Conservation (phyloP, 2,888 invertebrate genomes). For the Liodrosophila aerea region DNA sequence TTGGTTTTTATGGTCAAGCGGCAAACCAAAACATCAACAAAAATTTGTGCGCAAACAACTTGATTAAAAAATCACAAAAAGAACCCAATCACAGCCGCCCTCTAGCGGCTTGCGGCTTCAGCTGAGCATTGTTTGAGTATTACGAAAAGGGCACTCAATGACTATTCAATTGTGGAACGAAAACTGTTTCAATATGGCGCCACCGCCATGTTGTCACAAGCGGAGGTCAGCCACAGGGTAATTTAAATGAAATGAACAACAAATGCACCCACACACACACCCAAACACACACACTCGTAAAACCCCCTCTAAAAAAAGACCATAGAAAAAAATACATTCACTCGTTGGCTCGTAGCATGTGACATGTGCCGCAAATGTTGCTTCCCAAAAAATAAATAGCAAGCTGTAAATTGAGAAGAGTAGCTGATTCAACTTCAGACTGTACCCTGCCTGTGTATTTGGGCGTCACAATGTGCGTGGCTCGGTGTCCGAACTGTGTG, state of each 20-base stretch:
- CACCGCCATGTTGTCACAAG: slow-evolving; percentile 64
- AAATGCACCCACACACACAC: slow-evolving; percentile 61
- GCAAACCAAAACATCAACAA: slow-evolving; percentile 42
- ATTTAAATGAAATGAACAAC: slow-evolving; percentile 76
- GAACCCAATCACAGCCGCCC: slow-evolving; percentile 18
- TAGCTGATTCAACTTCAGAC: slow-evolving; percentile 44
- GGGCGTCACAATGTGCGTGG: slow-evolving; percentile 3
- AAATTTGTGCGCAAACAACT: slow-evolving; percentile 67
- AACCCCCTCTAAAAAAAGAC: slow-evolving; percentile 4
- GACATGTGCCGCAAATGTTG: slow-evolving; percentile 73
- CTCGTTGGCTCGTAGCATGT: slow-evolving; percentile 30
- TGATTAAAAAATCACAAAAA: slow-evolving; percentile 76
- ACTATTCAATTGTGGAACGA: slow-evolving; percentile 60
- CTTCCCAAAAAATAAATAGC: slow-evolving; percentile 65
- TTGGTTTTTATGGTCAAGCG: slow-evolving; percentile 41
- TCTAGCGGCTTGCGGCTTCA: slow-evolving; percentile 3
- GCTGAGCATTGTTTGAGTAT: slow-evolving; percentile 35
- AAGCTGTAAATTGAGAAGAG: slow-evolving; percentile 66
- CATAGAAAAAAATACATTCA: slow-evolving; percentile 20
- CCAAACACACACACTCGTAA: slow-evolving; percentile 38
- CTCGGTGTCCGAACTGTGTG: slow-evolving; percentile 13
- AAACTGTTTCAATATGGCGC: slow-evolving; percentile 68
- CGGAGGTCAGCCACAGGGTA: slow-evolving; percentile 75
- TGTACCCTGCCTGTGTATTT: slow-evolving; percentile 21
- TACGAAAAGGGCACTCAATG: slow-evolving; percentile 52